Evolutionary conservation across 2,888 invertebrate genomes (phyloP), one percentile per base, ranked within the genome.

Genomic region (Anaspis maculata): DNA sequence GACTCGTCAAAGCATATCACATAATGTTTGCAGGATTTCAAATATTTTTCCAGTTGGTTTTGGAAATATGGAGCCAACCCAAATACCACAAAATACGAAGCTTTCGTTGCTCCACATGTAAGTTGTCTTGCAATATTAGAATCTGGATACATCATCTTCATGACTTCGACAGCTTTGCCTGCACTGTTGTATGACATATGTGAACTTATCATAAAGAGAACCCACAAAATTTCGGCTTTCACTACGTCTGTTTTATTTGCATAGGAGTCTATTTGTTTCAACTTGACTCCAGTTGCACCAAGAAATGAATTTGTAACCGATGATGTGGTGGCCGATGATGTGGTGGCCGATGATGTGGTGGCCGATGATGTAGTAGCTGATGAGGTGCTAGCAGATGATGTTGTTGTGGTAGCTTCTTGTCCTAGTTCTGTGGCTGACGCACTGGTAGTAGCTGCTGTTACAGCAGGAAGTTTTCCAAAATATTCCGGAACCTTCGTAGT

Each of bases 1-100:
- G 24, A 24, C 11, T 24, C 24, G 10, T 24, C 24, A 10, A 24
- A 24, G 10, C 24, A 24, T 4, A 24, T 11, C 9, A 24, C 24
- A 24, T 10, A 24, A 5, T 10, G 5, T 7, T 24, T 10, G 10
- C 24, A 24, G 4, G 7, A 9, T 10, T 19, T 19, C 6, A 19
- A 9, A n/a, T n/a, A n/a, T n/a, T n/a, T n/a, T n/a, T 24, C 24
- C 11, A 24, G 10, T 9, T 24, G 4, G 12, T 24, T 24, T 24
- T 24, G 5, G 24, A 10, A 24, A 24, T 24, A 24, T 7, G 24
- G 24, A 10, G 24, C 24, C 5, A 24, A 10, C 5, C 24, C 24
- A 10, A 10, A 11, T 4, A 5, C 5, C 9, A 10, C 10, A 4
- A 24, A 4, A 10, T 24, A 24, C 5, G 24, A 5, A 4, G 11